Conservation (phyloP, 2,888 invertebrate genomes). For the Drosophila siamana region DNA sequence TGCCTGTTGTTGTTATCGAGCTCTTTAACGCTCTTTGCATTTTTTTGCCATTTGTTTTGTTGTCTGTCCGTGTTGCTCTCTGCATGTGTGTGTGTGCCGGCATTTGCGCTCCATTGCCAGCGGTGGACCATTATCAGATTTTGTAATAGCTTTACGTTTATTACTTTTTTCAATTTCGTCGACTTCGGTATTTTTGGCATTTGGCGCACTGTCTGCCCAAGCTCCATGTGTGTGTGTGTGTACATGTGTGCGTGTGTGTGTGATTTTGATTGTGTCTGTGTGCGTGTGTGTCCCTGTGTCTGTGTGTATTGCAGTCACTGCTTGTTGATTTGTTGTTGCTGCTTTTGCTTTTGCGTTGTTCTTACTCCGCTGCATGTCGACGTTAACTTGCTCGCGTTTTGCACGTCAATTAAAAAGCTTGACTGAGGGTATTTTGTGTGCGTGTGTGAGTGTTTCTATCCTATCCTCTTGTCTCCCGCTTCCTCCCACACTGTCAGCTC, state of each 20-base stretch:
- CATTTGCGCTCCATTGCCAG: slow-evolving; percentile 73
- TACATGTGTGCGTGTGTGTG: slow-evolving; percentile 28
- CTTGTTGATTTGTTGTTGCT: slow-evolving; percentile 72
- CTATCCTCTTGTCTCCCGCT: slow-evolving; percentile 14
- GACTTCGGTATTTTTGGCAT: slow-evolving; percentile 63
- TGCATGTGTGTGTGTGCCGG: slow-evolving; percentile 53
- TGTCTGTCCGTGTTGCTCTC: slow-evolving; percentile 24
- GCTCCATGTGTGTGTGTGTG: slow-evolving; percentile 17
- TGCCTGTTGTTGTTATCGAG: slow-evolving; percentile 20
- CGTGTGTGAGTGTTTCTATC: slow-evolving; percentile 12
- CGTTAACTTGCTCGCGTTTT: slow-evolving; percentile 46
- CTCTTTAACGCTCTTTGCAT: slow-evolving; percentile 21
- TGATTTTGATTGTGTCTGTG: slow-evolving; percentile 25
- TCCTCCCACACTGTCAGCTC: background rate
- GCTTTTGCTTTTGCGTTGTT: slow-evolving; percentile 8
- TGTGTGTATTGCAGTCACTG: slow-evolving; percentile 45
- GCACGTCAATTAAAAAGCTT: slow-evolving; percentile 75
- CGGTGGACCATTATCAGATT: slow-evolving; percentile 81
- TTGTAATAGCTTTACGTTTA: slow-evolving; percentile 83
- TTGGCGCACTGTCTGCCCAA: slow-evolving; percentile 44
- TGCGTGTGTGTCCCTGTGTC: slow-evolving; percentile 35
- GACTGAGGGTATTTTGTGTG: slow-evolving; percentile 41
- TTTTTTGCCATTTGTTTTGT: slow-evolving; percentile 23
- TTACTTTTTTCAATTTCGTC: slow-evolving; percentile 78
- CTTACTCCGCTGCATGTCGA: slow-evolving; percentile 26